Conservation (phyloP, 2,888 invertebrate species). For the Aleiodes testaceus region DNA sequence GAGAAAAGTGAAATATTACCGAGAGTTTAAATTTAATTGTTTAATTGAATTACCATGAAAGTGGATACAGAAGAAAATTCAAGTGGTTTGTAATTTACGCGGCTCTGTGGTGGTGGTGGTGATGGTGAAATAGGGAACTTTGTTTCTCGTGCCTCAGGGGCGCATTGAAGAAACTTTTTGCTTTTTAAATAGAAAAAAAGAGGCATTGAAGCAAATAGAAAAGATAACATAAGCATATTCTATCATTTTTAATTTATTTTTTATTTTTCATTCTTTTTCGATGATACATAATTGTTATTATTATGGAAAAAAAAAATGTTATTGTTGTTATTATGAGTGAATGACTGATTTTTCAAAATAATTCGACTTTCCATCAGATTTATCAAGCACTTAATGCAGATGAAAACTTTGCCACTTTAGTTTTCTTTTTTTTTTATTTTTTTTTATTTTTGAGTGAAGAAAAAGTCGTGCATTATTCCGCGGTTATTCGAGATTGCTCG, state of each 20-base stretch:
- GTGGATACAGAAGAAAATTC: conserved; percentile 28
- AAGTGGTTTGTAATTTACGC: conserved; percentile 32
- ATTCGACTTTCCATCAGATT: no score
- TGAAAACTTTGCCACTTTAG: not conserved
- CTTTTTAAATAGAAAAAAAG: conserved; percentile 11
- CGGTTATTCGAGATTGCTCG: not conserved
- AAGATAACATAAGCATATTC: conserved; percentile 16
- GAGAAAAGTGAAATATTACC: conserved; percentile 7
- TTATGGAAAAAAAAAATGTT: no score
- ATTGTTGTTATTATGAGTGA: no score
- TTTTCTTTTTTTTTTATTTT: no score
- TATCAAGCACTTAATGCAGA: not conserved
- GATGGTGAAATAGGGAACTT: not conserved
- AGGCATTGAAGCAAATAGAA: conserved; percentile 14
- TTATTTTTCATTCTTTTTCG: not conserved
- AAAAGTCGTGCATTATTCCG: not conserved
- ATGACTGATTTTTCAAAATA: no score
- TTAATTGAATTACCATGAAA: conserved; percentile 23
- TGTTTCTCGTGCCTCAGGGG: conserved; percentile 8
- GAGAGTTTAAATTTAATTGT: conserved; percentile 27
- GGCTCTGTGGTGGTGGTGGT: conserved; percentile 9
- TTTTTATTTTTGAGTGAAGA: not conserved
- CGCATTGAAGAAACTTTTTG: conserved; percentile 20
- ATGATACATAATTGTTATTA: not conserved
- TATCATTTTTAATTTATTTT: not conserved